A percentile compares a stretch with the other conserved stretches of the same genome.
These are phyloP conservation scores for Drosophila algonquin DNA, from an alignment of 2,888 invertebrate species.

Conservation along the genomic window DNA sequence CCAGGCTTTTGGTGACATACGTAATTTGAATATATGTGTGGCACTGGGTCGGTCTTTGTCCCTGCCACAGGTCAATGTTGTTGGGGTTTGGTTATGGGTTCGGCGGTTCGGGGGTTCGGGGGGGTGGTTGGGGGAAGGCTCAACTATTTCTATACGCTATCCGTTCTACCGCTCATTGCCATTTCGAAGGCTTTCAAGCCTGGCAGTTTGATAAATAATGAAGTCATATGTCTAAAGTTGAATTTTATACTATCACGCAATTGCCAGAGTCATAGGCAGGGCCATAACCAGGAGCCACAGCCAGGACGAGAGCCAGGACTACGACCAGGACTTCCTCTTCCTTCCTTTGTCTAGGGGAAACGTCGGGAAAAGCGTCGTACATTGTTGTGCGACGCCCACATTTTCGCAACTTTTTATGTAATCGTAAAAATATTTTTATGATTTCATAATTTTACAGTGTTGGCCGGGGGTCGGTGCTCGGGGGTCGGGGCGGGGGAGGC, in stretches of 20 bases:
- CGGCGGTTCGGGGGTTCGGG: too few species aligned
- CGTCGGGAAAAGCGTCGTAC: conserved; percentile 15
- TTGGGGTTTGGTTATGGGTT: conserved; percentile 4
- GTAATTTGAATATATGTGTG: conserved; percentile 74
- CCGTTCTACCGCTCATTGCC: conserved; percentile 38
- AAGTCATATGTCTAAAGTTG: conserved; percentile 78
- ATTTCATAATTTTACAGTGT: conserved; percentile 80
- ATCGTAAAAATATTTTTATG: conserved; percentile 80
- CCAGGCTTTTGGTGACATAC: conserved; percentile 32
- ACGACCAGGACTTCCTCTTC: not conserved
- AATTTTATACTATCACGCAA: conserved; percentile 76
- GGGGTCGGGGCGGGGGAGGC: not conserved
- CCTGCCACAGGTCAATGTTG: conserved; percentile 38
- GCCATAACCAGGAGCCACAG: conserved; percentile 1
- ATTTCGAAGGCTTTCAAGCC: conserved; percentile 57
- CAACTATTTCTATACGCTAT: conserved; percentile 53
- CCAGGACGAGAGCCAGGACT: not conserved
- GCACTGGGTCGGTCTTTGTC: conserved; percentile 45
- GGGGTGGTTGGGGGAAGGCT: conserved; percentile 8
- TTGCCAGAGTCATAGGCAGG: conserved; percentile 40
- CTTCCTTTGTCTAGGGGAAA: conserved; percentile 8
- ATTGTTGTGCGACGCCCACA: conserved; percentile 59
- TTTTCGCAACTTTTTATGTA: conserved; percentile 70
- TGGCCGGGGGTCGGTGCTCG: conserved; percentile 25
- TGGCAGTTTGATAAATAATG: conserved; percentile 77